Evolutionary conservation across 2,797 vertebrate species (phyloP), one percentile per base, ranked within the genome.

Genomic region (Allobates femoralis): DNA sequence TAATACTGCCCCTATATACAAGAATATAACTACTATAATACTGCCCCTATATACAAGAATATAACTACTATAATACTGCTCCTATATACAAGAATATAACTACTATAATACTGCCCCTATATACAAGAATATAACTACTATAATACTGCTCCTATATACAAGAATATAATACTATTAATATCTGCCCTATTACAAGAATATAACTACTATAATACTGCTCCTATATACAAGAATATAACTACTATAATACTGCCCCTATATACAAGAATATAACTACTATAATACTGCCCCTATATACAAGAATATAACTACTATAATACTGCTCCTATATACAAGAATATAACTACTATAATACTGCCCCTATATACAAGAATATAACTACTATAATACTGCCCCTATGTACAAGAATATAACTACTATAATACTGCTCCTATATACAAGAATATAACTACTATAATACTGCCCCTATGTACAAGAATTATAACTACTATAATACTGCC

Each of bases 301-400:
- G 62, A 66, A 66, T 66, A 66, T 66, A 66, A 30, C 62, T 66
- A 66, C 62, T 66, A 66, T 66, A 66, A 32, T 66, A 66, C 62
- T 66, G 62, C 62, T 3, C 28, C 28, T 66, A 66, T 66, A 18
- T 66, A 32, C 28, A 66, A 66, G 62, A 66, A 66, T 66, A 32
- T 32, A 66, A 66, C 62, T 66, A 66, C 62, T 32, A 66, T 30
- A 66, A 66, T 66, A 66, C 62, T 66, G 3, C 62, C 3, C 62
- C 62, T 66, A 66, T 30, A 18, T 66, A 66, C 62, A 30, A 18
- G 62, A 66, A 66, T 66, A 66, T 32, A 66, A 66, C 62, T 66
- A 66, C 62, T 66, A 66, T 66, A 66, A 66, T 66, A 66, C 62
- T 30, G 28, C 62, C n/a, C n/a, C n/a, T n/a, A n/a, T n/a, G n/a